Conservation (phyloP, 2,797 vertebrate species). For the Pipistrellus pipistrellus region DNA sequence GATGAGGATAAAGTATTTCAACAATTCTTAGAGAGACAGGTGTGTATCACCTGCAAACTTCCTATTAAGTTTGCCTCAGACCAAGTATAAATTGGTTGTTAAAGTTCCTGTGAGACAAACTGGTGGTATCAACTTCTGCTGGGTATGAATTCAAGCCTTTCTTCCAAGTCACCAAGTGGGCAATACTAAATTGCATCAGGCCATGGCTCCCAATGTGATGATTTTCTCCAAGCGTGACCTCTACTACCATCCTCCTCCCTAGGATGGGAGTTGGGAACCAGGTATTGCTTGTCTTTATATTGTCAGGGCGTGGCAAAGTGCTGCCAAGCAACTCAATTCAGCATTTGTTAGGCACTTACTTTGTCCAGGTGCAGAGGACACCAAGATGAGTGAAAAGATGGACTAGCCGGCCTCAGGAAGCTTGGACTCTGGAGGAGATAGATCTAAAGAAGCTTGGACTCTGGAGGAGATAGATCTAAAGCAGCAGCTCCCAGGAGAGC, state of each 20-base stretch:
- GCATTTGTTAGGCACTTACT: background rate
- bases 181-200: background rate
- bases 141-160: background rate
- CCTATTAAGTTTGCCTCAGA: background rate
- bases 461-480: background rate
- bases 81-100: background rate
- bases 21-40: constrained; percentile 11
- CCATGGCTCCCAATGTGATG: background rate
- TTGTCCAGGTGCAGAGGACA: background rate
- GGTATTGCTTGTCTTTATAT: background rate
- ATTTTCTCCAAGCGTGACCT: background rate
- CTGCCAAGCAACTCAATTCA: background rate
- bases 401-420: background rate
- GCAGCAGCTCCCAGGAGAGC: background rate
- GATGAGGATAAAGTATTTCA: background rate
- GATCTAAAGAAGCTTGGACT: background rate
- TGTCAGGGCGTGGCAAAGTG: background rate
- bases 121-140: background rate
- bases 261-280: background rate
- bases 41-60: background rate
- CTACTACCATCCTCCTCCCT: background rate
- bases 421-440: background rate
- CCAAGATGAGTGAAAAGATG: background rate
- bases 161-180: background rate
- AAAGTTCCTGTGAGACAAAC: background rate